Base-by-base conservation (phyloP, 2,888 invertebrate genomes). In the Oligia fasciuncula region DNA sequence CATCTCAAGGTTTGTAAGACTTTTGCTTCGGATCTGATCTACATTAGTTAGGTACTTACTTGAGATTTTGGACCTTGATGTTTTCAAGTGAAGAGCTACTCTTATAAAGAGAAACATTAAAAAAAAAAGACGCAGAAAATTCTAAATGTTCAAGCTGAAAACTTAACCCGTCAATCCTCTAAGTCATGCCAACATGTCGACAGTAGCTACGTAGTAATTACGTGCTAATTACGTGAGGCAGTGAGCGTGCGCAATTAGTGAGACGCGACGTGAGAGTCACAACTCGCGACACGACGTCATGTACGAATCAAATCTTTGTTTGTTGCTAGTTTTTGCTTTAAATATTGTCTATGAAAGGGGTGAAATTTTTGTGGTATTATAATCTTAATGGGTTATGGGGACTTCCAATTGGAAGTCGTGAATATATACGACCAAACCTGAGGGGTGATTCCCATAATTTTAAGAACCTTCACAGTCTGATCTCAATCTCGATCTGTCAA, bases 161-260 rank as follows among this genome's bases (percentile, higher is more conserved):
- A 62, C 35, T 77, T 67, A 13, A 2, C 77, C 0, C 49, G 62
- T 72, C 71, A 75, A 85, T 84, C 78, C 78, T 78, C 82, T 84
- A 81, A 81, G 69, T 65, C 60, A 2, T 17, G 74, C 29, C 83
- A 85, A 77, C 84, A 84, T 84, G 81, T 86, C 76, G 87, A 79
- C 88, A 89, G 87, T 87, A 83, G 82, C 81, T 71, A n/a, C 78
- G 85, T 73, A 89, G 93, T 95, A 95, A 96, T 95, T 95, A 94
- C 92, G 90, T 91, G 93, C 93, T 95, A 95, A 96, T 96, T 96
- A 95, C 91, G 90, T 87, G 90, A 92, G 84, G 89, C 92, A 93
- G 89, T 89, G 91, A 91, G 88, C 93, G 93, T 92, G 87, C 86
- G 86, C 92, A 93, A 93, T 90, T 87, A 90, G 84, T 85, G 84